Conservation (phyloP, 1,140 invertebrate species). For the Nasonia vitripennis region DNA sequence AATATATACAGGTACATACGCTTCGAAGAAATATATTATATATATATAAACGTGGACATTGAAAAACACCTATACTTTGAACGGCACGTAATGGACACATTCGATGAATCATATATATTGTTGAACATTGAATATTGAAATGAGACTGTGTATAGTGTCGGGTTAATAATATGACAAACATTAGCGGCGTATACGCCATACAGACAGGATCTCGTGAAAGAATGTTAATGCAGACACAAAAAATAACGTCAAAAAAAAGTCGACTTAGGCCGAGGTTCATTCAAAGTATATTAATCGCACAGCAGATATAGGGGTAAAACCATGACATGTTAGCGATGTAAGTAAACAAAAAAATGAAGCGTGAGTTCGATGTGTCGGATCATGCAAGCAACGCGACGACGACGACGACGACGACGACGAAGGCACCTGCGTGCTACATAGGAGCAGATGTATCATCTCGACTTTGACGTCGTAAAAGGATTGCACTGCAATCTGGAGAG, state of each 20-base stretch:
- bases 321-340: background rate
- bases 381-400: conserved; percentile 21
- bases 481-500: conserved; percentile 8
- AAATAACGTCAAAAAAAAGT: background rate
- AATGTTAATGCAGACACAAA: background rate
- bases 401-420: background rate
- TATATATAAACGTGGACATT: background rate
- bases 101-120: background rate
- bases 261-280: no score
- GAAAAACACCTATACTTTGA: background rate
- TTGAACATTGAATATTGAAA: conserved; percentile 21
- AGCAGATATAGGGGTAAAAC: background rate
- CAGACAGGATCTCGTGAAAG: background rate
- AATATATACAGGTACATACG: background rate
- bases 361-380: background rate
- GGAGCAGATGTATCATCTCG: no score
- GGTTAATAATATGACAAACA: background rate
- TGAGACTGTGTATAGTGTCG: background rate
- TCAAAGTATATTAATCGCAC: background rate
- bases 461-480: background rate
- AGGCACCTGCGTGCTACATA: background rate
- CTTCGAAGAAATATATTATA: background rate
- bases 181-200: background rate
- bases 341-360: conserved; percentile 7
- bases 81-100: background rate